Evolutionary conservation across 1,140 invertebrate species (phyloP).

Genomic region (Ceratosolen fusciceps): DNA sequence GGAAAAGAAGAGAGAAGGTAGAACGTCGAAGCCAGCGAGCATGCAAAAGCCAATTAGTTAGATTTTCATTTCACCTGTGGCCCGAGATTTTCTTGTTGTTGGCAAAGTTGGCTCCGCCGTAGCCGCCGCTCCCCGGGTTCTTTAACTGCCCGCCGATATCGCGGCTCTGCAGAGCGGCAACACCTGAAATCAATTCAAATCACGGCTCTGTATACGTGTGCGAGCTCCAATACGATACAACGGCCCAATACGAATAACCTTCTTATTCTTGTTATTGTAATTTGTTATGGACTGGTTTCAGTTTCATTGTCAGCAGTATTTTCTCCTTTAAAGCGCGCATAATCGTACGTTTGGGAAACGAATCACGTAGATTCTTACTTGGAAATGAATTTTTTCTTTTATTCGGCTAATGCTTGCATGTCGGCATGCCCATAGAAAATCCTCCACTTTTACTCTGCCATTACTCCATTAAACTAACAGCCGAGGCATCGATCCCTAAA

Average conservation of each 20-base stretch:
- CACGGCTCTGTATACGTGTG: neutral
- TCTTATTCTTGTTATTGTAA: neutral
- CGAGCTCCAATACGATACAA: too few species aligned
- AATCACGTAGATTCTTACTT: neutral
- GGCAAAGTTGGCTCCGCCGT: neutral
- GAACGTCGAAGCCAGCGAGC: neutral
- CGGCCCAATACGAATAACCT: too few species aligned
- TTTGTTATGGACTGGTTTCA: too few species aligned
- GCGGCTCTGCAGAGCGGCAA: constrained; percentile 4
- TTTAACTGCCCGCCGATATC: neutral
- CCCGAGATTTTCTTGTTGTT: constrained; percentile 6
- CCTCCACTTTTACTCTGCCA: too few species aligned
- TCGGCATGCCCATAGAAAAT: too few species aligned
- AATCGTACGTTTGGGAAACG: neutral
- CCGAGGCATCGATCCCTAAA: too few species aligned
- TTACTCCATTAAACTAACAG: too few species aligned
- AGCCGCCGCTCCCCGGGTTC: neutral
- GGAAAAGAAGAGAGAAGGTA: too few species aligned
- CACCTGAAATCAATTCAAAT: constrained; percentile 25
- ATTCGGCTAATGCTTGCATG: too few species aligned
- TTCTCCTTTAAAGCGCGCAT: neutral
- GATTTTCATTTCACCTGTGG: constrained; percentile 36
- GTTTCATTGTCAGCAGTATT: neutral
- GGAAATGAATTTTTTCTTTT: neutral
- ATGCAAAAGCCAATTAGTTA: neutral